Evolutionary conservation across 2,797 vertebrate species (phyloP).

Genomic region (Sebastes itinus): DNA sequence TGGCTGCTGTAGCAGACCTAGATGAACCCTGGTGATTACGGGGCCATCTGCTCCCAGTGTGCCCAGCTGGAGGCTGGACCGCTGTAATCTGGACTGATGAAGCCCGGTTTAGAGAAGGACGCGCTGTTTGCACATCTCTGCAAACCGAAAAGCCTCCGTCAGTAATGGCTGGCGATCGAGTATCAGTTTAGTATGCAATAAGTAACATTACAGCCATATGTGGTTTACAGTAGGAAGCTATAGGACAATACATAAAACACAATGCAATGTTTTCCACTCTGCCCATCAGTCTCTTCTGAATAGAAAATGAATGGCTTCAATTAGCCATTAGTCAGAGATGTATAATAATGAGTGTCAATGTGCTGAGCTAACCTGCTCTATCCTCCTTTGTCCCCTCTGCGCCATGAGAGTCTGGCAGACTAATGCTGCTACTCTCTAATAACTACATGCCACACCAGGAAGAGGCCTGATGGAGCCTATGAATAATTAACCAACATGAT

Average conservation of each 20-base stretch:
- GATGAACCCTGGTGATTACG: slow-evolving; percentile 76
- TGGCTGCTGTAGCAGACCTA: slow-evolving; percentile 63
- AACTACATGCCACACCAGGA: slow-evolving; percentile 79
- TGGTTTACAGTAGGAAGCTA: slow-evolving; percentile 31
- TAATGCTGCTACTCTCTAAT: slow-evolving; percentile 73
- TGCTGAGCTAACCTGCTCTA: slow-evolving; percentile 53
- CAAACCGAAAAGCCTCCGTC: slow-evolving; percentile 23
- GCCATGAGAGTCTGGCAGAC: slow-evolving; percentile 56
- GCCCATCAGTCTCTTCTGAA: slow-evolving; percentile 51
- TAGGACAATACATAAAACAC: slow-evolving; percentile 1
- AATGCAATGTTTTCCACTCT: slow-evolving; percentile 36
- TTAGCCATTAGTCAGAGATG: slow-evolving; percentile 68
- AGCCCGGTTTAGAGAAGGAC: slow-evolving; percentile 47
- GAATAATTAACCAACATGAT: slow-evolving; percentile 85
- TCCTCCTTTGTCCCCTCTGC: slow-evolving; percentile 65
- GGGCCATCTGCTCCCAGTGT: slow-evolving; percentile 82
- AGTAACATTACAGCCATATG: slow-evolving; percentile 20
- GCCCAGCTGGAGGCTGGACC: slow-evolving; percentile 74
- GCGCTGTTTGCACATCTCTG: slow-evolving; percentile 46
- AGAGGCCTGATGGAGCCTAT: slow-evolving; percentile 77
- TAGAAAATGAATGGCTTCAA: slow-evolving; percentile 67
- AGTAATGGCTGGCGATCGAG: slow-evolving; percentile 14
- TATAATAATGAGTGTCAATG: slow-evolving; percentile 61
- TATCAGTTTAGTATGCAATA: slow-evolving; percentile 13
- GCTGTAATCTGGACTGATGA: slow-evolving; percentile 78